phyloP scores from a whole-genome alignment of 2,113 vertebrate species.

The Silurus asotus region DNA sequence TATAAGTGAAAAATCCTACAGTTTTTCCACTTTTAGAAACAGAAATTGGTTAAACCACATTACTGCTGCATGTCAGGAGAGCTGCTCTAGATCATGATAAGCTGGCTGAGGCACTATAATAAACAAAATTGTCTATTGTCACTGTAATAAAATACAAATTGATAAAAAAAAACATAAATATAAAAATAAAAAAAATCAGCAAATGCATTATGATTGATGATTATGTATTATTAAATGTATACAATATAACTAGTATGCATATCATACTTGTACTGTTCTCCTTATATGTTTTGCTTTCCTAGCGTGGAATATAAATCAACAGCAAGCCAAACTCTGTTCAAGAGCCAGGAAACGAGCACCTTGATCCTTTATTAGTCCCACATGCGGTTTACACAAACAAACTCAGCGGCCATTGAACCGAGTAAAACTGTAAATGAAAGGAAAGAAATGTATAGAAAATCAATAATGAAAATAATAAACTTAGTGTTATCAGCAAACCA shows the following conservation, averaged over 20 bases:
- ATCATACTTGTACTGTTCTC: too few species aligned
- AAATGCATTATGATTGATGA: neutral
- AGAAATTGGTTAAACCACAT: slow-evolving; percentile 29
- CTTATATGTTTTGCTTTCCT: too few species aligned
- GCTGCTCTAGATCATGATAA: slow-evolving; percentile 45
- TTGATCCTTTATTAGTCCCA: too few species aligned
- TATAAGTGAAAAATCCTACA: slow-evolving; percentile 2
- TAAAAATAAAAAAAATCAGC: neutral
- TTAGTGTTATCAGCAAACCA: too few species aligned
- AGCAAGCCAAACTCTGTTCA: too few species aligned
- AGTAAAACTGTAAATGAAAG: too few species aligned
- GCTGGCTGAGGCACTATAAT: slow-evolving; percentile 17
- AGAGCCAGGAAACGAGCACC: too few species aligned
- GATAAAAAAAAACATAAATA: neutral
- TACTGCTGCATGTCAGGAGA: slow-evolving; percentile 31
- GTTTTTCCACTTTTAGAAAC: slow-evolving; percentile 20
- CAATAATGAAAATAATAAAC: too few species aligned
- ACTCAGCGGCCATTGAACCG: too few species aligned
- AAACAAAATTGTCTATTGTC: neutral
- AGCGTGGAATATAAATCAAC: too few species aligned
- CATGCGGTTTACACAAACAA: too few species aligned
- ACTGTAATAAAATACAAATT: neutral
- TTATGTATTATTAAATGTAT: neutral
- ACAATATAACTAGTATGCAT: neutral
- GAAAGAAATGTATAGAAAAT: too few species aligned